These are phyloP conservation scores for Carterocephalus palaemon DNA, from an alignment of 2,888 invertebrate genomes.

Conservation along the genomic window DNA sequence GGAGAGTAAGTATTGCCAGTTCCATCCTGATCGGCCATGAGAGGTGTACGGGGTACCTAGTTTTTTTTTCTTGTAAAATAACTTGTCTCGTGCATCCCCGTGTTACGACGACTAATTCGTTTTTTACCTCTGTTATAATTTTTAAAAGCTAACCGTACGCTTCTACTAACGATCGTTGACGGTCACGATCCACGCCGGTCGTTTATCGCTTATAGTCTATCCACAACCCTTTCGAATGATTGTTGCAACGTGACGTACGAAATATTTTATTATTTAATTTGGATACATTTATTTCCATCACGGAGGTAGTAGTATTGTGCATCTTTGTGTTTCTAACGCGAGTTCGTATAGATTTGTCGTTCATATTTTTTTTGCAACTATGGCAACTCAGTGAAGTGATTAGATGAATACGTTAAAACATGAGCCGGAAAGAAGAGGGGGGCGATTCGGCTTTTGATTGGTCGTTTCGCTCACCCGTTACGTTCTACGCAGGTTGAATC, in stretches of 20 bases:
- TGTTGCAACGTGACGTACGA: slow-evolving; percentile 67
- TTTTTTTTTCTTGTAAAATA: slow-evolving; percentile 38
- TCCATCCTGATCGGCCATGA: slow-evolving; percentile 35
- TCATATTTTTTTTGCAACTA: no score
- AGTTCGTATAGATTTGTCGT: slow-evolving; percentile 47
- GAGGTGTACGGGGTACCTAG: slow-evolving; percentile 17
- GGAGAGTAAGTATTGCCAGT: slow-evolving; percentile 46
- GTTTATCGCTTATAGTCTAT: slow-evolving; percentile 56
- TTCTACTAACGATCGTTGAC: slow-evolving; percentile 70
- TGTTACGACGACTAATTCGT: slow-evolving; percentile 50
- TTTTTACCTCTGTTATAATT: slow-evolving; percentile 35
- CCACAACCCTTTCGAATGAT: slow-evolving; percentile 70
- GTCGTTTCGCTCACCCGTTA: slow-evolving; percentile 73
- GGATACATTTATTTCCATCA: slow-evolving; percentile 38
- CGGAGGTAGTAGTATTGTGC: slow-evolving; percentile 78
- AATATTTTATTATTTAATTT: slow-evolving; percentile 40
- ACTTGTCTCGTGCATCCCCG: slow-evolving; percentile 74
- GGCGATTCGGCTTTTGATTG: slow-evolving; percentile 62
- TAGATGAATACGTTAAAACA: slow-evolving; percentile 38
- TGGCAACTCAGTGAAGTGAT: slow-evolving; percentile 43
- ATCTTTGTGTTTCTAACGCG: slow-evolving; percentile 68
- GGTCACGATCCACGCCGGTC: slow-evolving; percentile 51
- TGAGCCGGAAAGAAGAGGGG: slow-evolving; percentile 71
- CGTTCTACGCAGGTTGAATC: slow-evolving; percentile 77
- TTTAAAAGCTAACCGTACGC: slow-evolving; percentile 63